These are phyloP conservation scores for Bucco capensis DNA, from an alignment of 2,113 vertebrate genomes.

Conservation along the genomic window DNA sequence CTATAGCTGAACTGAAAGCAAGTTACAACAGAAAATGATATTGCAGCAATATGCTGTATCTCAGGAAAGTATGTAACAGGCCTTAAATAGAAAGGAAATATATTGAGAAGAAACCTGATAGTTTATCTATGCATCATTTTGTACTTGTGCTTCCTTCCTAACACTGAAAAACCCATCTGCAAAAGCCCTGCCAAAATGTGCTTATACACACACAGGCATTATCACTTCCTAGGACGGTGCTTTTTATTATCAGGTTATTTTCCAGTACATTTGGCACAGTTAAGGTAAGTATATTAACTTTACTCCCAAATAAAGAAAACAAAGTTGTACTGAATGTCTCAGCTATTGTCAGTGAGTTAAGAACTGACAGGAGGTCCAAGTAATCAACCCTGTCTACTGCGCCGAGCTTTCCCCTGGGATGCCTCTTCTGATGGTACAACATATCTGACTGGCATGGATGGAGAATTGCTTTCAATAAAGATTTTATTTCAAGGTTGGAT, in stretches of 20 bases:
- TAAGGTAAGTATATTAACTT: slow-evolving; percentile 80
- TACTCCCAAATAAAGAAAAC: slow-evolving; percentile 76
- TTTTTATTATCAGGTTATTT: slow-evolving; percentile 79
- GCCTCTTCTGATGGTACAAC: slow-evolving; percentile 66
- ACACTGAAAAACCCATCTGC: slow-evolving; percentile 33
- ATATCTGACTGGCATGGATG: slow-evolving; percentile 74
- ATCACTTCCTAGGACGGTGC: slow-evolving; percentile 57
- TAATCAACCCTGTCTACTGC: slow-evolving; percentile 71
- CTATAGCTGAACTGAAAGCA: not conserved
- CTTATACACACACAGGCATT: slow-evolving; percentile 47
- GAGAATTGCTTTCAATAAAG: slow-evolving; percentile 80
- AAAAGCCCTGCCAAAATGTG: slow-evolving; percentile 51
- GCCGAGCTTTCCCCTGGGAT: slow-evolving; percentile 65
- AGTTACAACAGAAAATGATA: not conserved
- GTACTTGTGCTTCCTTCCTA: slow-evolving; percentile 52
- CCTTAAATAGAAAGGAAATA: not conserved
- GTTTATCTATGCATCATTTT: slow-evolving; percentile 58
- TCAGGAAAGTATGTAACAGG: not conserved
- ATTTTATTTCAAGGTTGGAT: slow-evolving; percentile 81
- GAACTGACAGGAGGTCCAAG: slow-evolving; percentile 75
- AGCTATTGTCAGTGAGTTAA: slow-evolving; percentile 73
- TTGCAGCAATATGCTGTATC: not conserved
- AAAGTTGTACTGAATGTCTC: slow-evolving; percentile 66
- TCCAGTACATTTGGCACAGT: slow-evolving; percentile 80
- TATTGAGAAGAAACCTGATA: not conserved